Evolutionary conservation across 2,113 vertebrate species (phyloP), one percentile per base, ranked within the genome.

Genomic region (Otis tarda): DNA sequence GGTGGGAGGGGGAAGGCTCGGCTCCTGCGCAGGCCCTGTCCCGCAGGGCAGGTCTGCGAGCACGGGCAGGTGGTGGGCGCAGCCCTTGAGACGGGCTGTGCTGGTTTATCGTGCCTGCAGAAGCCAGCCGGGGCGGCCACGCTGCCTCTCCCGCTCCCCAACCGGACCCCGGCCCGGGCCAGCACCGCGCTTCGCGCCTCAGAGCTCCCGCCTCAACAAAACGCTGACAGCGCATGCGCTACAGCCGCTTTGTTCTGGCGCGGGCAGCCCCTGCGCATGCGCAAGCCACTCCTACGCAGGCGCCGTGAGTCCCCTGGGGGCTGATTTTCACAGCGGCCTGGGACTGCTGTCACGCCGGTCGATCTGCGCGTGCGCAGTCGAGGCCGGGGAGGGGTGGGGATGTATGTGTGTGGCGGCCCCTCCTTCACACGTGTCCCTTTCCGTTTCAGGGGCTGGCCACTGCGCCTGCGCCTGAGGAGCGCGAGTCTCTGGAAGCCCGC

Each of bases 251-350:
- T 41, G 41, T 41, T 41, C 41, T 13, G 41, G 41, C 41, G 41
- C 41, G 41, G 41, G 5, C 41, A 41, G 41, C 41, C 41, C 41
- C 41, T 14, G 41, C 41, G 41, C 41, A 41, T 41, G 41, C 41
- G 41, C 41, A 41, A 41, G 41, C 41, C 41, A 14, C 27, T 12
- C 14, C 16, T 9, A 4, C 65, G 82, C 75, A 74, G 8, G 87
- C 91, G 84, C 73, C 0, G 0, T n/a, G 50, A 5, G 25, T 0
- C 69, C 31, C 1, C 12, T 2, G 19, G 6, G 4, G 15, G 15
- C 10, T 0, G 8, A 39, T 39, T 55, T 15, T 31, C 27, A 2
- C 68, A 5, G 13, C 55, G 2, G 27, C 45, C 25, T 5, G 79
- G 11, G 61, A 75, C 30, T 14, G 4, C 56, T n/a, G 16, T 35